A percentile compares a stretch with the other conserved stretches of the same genome.
Conservation (phyloP, 2,113 vertebrate species). For the Herpailurus yagouaroundi region DNA sequence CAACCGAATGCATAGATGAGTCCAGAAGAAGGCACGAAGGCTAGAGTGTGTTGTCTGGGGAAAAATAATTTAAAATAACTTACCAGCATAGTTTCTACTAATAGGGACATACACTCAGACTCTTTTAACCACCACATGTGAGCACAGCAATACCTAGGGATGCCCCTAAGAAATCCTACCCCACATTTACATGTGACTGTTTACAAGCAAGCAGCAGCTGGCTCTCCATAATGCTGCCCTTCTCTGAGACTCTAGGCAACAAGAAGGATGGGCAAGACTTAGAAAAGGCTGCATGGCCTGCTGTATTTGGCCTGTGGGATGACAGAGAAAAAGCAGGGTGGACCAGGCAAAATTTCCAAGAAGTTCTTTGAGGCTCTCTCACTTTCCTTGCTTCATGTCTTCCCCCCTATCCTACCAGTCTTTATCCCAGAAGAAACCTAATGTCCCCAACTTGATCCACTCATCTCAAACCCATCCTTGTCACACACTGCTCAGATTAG, state of each 20-base stretch:
- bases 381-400: not conserved
- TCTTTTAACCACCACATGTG: not conserved
- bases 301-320: not conserved
- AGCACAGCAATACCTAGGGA: not conserved
- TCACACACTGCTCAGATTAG: not conserved
- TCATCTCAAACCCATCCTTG: not conserved
- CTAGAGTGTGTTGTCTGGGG: slow-evolving; percentile 95
- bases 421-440: not conserved
- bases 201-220: not conserved
- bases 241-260: not conserved
- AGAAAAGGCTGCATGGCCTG: not conserved
- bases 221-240: not conserved
- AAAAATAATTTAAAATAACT: slow-evolving; percentile 28
- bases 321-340: not conserved
- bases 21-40: slow-evolving; percentile 96
- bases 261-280: not conserved
- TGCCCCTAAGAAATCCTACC: not conserved
- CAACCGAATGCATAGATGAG: slow-evolving; percentile 97
- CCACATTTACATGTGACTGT: not conserved
- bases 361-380: not conserved
- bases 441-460: not conserved
- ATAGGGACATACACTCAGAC: not conserved
- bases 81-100: not conserved
- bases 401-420: not conserved
- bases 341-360: not conserved